phyloP scores from a whole-genome alignment of 2,888 invertebrate species.

The Tryphoninae sp. region DNA sequence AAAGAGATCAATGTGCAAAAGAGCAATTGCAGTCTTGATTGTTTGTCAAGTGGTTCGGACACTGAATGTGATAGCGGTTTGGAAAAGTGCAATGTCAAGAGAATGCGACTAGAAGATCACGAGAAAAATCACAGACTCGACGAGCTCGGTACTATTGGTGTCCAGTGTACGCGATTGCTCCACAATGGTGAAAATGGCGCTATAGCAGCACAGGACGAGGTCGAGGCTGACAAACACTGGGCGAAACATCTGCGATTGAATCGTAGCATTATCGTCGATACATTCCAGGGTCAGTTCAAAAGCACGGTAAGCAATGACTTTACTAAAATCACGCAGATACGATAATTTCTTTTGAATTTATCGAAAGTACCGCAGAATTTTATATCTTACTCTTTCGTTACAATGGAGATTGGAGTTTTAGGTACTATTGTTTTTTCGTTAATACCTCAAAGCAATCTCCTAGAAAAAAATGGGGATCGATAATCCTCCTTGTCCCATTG shows the following conservation, averaged over 20 bases:
- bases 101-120: conserved; percentile 79
- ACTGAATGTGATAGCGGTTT: conserved; percentile 76
- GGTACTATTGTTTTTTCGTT: conserved; percentile 60
- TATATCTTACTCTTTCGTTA: not conserved
- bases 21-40: conserved; percentile 72
- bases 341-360: conserved; percentile 18
- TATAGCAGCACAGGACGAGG: conserved; percentile 76
- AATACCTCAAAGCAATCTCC: conserved; percentile 70
- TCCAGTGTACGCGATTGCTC: conserved; percentile 71
- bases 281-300: conserved; percentile 86
- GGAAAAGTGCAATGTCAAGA: conserved; percentile 80
- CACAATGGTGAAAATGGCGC: conserved; percentile 76
- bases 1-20: conserved; percentile 82
- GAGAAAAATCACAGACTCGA: conserved; percentile 79
- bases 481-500: conserved; percentile 70
- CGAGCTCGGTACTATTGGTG: conserved; percentile 68
- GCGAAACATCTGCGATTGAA: conserved; percentile 83
- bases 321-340: not conserved
- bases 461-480: conserved; percentile 68
- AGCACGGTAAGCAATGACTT: conserved; percentile 82
- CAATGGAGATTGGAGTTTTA: conserved; percentile 67
- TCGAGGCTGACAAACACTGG: conserved; percentile 84
- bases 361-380: not conserved
- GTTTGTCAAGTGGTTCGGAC: conserved; percentile 75
- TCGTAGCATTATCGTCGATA: conserved; percentile 84